Percentiles rank a stretch among this genome's conserved stretches.
Conservation (phyloP, 2,113 vertebrate species). For the human region DNA sequence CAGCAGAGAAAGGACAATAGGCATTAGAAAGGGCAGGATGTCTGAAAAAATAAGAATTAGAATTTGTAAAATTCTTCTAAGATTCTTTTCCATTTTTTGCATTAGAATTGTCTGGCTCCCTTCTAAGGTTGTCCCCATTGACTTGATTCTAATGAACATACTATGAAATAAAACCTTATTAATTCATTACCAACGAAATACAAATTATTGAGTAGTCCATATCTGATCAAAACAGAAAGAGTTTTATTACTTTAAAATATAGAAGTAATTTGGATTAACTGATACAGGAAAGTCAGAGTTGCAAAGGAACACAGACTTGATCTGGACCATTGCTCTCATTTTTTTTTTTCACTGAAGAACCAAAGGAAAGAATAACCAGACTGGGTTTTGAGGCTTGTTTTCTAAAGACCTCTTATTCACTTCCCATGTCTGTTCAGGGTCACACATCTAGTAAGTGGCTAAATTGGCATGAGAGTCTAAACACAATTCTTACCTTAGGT, state of each 20-base stretch:
- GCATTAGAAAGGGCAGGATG: not conserved
- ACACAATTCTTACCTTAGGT: not conserved
- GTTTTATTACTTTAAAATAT: not conserved
- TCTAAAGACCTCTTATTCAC: not conserved
- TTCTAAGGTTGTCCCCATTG: not conserved
- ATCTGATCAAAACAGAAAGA: not conserved
- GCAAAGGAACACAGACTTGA: not conserved
- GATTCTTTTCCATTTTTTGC: not conserved
- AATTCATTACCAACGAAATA: not conserved
- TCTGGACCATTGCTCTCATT: not conserved
- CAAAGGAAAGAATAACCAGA: not conserved
- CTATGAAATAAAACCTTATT: not conserved
- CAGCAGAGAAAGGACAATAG: not conserved
- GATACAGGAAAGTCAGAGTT: not conserved
- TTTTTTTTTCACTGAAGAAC: not conserved
- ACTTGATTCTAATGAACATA: not conserved
- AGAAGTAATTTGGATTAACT: not conserved
- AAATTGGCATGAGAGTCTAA: not conserved
- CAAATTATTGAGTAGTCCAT: not conserved
- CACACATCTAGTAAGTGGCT: not conserved
- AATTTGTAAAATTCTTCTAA: not conserved
- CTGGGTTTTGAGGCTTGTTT: not conserved
- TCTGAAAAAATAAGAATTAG: not conserved
- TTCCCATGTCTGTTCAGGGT: not conserved
- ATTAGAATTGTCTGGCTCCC: not conserved